phyloP scores from a whole-genome alignment of 1,140 invertebrate genomes.

The Achatina immaculata region DNA sequence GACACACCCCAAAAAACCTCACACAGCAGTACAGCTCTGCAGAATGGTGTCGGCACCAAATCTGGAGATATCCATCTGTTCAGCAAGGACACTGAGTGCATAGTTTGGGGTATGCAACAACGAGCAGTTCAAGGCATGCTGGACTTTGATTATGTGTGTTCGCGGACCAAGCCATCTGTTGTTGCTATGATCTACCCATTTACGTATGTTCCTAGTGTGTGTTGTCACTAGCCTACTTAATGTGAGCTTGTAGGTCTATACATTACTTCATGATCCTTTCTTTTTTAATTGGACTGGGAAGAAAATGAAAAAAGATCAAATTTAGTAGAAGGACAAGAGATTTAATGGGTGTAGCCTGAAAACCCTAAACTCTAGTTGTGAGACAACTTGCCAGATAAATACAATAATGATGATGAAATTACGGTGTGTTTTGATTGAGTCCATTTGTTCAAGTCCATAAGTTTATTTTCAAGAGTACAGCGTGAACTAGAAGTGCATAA shows the following conservation, averaged over 20 bases:
- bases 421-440: no score
- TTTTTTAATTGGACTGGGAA: not conserved
- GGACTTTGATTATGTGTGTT: conserved; percentile 99
- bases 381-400: no score
- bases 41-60: not conserved
- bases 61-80: conserved; percentile 74
- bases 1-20: conserved; percentile 7
- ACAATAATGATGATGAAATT: no score
- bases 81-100: conserved; percentile 87
- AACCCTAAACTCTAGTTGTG: no score
- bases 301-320: not conserved
- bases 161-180: conserved; percentile 84
- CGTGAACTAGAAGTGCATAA: no score
- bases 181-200: conserved; percentile 98
- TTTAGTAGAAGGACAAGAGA: no score
- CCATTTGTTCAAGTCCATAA: no score
- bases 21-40: not conserved
- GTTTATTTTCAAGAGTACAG: no score
- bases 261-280: not conserved
- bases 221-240: not conserved
- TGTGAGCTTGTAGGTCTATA: not conserved
- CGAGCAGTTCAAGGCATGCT: conserved; percentile 97
- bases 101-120: conserved; percentile 99
- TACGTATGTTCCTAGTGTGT: conserved; percentile 61
- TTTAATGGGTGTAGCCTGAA: no score